Conservation (phyloP, 2,888 invertebrate species). For the Thereva unica region DNA sequence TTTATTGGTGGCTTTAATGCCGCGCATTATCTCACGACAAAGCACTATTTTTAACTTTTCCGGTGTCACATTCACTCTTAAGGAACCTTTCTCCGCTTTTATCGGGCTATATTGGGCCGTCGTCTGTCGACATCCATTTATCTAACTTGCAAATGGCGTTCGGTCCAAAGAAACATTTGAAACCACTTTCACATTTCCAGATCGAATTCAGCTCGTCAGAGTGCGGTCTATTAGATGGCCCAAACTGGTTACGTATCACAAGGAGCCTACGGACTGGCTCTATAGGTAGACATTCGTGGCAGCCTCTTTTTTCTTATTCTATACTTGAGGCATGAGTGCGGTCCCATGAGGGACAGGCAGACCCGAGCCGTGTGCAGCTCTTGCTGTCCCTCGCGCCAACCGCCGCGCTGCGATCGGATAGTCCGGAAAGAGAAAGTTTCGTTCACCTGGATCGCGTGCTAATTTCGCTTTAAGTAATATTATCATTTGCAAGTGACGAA, state of each 20-base stretch:
- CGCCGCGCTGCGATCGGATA: not conserved
- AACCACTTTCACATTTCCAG: conserved; percentile 10
- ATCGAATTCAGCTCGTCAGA: not conserved
- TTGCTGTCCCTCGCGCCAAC: not conserved
- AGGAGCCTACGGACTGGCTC: too few species aligned
- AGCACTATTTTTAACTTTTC: not conserved
- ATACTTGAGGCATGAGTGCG: too few species aligned
- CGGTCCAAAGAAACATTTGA: not conserved
- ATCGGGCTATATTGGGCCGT: not conserved
- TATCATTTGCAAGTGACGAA: not conserved
- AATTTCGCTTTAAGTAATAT: conserved; percentile 4
- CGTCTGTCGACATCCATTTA: conserved; percentile 5
- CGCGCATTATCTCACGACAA: too few species aligned
- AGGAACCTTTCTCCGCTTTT: not conserved
- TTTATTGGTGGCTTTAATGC: not conserved
- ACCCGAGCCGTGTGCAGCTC: not conserved
- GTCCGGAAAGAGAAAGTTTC: conserved; percentile 9
- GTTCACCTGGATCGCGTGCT: not conserved
- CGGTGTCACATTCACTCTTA: not conserved
- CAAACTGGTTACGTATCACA: too few species aligned
- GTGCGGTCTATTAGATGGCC: too few species aligned
- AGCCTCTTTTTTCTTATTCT: too few species aligned
- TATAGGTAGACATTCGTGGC: too few species aligned
- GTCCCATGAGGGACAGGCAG: too few species aligned
- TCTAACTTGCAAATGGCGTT: not conserved